These are phyloP conservation scores for Parnassius glacialis DNA, from an alignment of 2,888 invertebrate species.

Conservation along the genomic window DNA sequence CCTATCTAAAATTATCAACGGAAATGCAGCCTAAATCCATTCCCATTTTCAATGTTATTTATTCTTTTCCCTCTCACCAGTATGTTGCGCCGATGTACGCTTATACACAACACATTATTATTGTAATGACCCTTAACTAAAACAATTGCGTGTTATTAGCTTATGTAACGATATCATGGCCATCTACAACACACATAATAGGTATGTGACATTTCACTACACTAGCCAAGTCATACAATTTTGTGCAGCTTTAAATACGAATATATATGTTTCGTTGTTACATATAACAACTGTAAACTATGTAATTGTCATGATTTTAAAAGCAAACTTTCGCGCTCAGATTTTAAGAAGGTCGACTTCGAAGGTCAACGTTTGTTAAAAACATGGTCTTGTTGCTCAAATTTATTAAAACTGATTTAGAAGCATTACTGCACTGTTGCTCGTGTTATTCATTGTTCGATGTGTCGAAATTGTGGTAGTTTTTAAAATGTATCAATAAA, in stretches of 20 bases:
- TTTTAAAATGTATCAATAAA: too few relatives aligned
- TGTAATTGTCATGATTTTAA: conserved; percentile 27
- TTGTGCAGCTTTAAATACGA: neutral
- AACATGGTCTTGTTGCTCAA: conserved; percentile 11
- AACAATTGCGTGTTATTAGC: neutral
- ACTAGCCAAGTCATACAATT: conserved; percentile 14
- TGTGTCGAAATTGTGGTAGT: too few relatives aligned
- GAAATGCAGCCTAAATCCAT: too few relatives aligned
- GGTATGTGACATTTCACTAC: neutral
- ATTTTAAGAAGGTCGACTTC: conserved; percentile 36
- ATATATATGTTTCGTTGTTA: conserved; percentile 10
- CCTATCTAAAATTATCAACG: too few relatives aligned
- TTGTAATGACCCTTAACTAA: neutral
- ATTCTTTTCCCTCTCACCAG: neutral
- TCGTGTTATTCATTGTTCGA: too few relatives aligned
- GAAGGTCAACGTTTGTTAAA: conserved; percentile 51
- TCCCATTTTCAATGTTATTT: too few relatives aligned
- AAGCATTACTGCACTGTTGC: too few relatives aligned
- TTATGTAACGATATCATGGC: conserved; percentile 8
- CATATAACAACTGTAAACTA: conserved; percentile 20
- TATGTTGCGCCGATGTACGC: neutral
- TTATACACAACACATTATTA: neutral
- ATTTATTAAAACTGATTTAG: conserved; percentile 1
- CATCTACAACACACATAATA: neutral
- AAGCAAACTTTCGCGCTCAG: conserved; percentile 46